Base-by-base conservation (phyloP, 2,797 vertebrate genomes). In the Columba guinea region DNA sequence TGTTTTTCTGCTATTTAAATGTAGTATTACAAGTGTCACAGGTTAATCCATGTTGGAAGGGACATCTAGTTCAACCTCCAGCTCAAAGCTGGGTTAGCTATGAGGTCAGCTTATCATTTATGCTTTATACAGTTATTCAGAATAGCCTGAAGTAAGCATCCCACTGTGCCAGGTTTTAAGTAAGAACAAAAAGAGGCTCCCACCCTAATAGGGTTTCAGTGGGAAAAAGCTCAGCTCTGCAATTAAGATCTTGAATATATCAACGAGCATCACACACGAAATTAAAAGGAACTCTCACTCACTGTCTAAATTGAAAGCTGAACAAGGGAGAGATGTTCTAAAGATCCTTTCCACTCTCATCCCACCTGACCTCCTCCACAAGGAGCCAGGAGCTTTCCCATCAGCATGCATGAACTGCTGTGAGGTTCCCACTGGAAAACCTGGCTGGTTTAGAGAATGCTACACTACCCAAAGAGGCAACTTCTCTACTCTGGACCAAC, bases 1-100 rank as follows among this genome's bases (percentile, higher is more conserved):
- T 74, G 28, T 70, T 95, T 82, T 80, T 69, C 52, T 67, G 70
- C 44, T 34, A 63, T 41, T 80, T 80, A 87, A 90, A 84, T 23
- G 34, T 46, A 76, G 32, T 30, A 62, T 68, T 74, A 65, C 0
- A 7, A 75, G 58, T 34, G 68, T 60, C 80, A 60, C 39, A 56
- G 62, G 34, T 55, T 90, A 88, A 93, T 76, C 88, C 41, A 28
- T 4, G 5, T 39, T 75, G 48, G 55, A 93, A 91, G 24, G 12
- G n/a, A 60, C 52, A 74, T 39, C 15, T 37, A 52, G 58, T 39
- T 55, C 70, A 90, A 62, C 13, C 37, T 84, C 41, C 55, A 73
- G 41, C 58, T 65, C 65, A 86, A 76, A 79, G 63, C 17, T 82
- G 41, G 15, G 30, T 87, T n/a, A 39, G 30, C 28, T 91, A 28